These are phyloP conservation scores for Phyllostomus hastatus DNA, from an alignment of 2,113 vertebrate genomes.

Conservation along the genomic window DNA sequence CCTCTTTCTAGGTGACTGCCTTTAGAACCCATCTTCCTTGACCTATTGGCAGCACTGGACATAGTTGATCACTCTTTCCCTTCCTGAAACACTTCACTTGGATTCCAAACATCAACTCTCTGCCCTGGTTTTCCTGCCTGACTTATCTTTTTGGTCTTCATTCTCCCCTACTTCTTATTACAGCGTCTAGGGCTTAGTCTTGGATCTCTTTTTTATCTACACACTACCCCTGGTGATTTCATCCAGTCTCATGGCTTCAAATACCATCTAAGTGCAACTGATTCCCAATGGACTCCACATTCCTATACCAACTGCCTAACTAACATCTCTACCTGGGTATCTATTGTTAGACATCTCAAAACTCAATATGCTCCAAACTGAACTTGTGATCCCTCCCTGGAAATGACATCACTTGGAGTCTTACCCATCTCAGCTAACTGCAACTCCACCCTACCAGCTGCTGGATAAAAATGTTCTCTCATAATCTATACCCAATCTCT, in stretches of 20 bases:
- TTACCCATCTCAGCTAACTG: background rate
- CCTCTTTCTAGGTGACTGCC: background rate
- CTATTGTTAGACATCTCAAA: background rate
- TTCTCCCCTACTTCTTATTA: background rate
- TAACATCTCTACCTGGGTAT: background rate
- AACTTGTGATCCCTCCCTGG: background rate
- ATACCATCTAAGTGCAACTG: background rate
- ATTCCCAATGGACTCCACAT: background rate
- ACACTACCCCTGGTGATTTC: background rate
- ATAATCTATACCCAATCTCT: background rate
- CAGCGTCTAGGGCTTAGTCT: background rate
- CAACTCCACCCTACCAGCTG: background rate
- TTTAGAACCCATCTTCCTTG: background rate
- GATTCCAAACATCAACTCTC: background rate
- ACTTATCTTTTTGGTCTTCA: background rate
- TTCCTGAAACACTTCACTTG: background rate
- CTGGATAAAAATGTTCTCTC: background rate
- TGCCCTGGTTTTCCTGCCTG: background rate
- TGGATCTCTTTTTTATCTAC: background rate
- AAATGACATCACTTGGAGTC: background rate
- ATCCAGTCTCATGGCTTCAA: background rate
- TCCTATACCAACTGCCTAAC: background rate
- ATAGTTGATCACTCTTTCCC: background rate
- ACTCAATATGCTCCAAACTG: background rate
- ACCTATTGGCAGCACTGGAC: background rate